A percentile compares a stretch with the other conserved stretches of the same genome.
These are phyloP conservation scores for Rhincodon typus DNA, from an alignment of 2,797 vertebrate genomes.

Conservation along the genomic window DNA sequence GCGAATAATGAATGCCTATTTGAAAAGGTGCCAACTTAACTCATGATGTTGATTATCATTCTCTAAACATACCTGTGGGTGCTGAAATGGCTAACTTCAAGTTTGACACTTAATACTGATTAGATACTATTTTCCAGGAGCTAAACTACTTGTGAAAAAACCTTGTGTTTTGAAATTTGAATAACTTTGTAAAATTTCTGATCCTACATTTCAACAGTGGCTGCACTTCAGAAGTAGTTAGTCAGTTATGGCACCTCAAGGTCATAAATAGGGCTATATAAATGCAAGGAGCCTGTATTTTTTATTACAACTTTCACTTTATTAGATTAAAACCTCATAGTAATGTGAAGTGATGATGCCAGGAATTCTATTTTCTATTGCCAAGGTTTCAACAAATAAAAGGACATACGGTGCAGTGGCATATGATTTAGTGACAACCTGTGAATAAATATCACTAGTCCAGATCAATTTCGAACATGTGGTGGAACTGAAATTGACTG, in stretches of 20 bases:
- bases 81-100: background rate
- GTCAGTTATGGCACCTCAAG: background rate
- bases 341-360: background rate
- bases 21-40: background rate
- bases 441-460: slow-evolving; percentile 15
- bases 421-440: background rate
- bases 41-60: background rate
- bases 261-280: no score
- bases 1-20: background rate
- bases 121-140: background rate
- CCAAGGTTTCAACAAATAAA: background rate
- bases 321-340: background rate
- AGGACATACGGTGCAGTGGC: background rate
- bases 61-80: background rate
- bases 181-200: background rate
- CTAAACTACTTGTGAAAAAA: background rate
- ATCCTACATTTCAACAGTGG: background rate
- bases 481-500: background rate
- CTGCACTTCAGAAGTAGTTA: background rate
- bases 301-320: background rate
- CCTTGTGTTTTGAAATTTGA: background rate
- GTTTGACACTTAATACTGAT: background rate
- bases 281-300: background rate
- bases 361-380: background rate
- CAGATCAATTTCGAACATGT: background rate